These are phyloP conservation scores for Lagria hirta DNA, from an alignment of 2,888 invertebrate species.

Conservation along the genomic window DNA sequence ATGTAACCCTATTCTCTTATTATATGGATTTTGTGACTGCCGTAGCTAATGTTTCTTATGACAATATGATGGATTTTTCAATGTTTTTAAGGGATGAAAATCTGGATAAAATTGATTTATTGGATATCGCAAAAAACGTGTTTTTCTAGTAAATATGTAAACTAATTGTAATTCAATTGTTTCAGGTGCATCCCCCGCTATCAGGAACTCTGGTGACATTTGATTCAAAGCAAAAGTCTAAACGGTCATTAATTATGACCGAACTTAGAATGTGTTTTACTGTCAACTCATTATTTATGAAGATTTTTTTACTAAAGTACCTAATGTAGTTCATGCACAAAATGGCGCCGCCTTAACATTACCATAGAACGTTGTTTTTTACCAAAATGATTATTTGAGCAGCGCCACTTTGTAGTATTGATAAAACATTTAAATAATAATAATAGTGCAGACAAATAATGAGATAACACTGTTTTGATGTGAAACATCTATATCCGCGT, in stretches of 20 bases:
- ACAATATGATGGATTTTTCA: slow-evolving; percentile 50
- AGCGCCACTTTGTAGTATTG: too few relatives aligned
- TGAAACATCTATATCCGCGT: too few relatives aligned
- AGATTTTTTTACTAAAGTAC: slow-evolving; percentile 57
- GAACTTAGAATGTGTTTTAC: slow-evolving; percentile 67
- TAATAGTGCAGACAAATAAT: too few relatives aligned
- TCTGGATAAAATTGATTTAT: slow-evolving; percentile 53
- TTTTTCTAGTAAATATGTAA: slow-evolving; percentile 6
- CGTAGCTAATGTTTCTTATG: slow-evolving; percentile 55
- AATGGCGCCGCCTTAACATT: too few relatives aligned
- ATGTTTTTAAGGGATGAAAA: slow-evolving; percentile 52
- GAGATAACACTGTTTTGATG: too few relatives aligned
- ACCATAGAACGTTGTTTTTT: too few relatives aligned
- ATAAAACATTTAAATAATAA: too few relatives aligned
- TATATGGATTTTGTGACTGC: slow-evolving; percentile 55
- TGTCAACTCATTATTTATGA: slow-evolving; percentile 62
- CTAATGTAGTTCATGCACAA: too few relatives aligned
- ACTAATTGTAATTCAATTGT: too few relatives aligned
- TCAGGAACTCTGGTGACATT: slow-evolving; percentile 57
- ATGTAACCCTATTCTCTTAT: slow-evolving; percentile 55
- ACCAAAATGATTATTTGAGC: too few relatives aligned
- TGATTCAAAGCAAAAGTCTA: slow-evolving; percentile 45
- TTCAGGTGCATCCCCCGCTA: slow-evolving; percentile 56
- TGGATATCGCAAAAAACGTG: slow-evolving; percentile 56
- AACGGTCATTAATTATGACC: slow-evolving; percentile 62